phyloP scores from a whole-genome alignment of 2,113 vertebrate species.

The Catharus fuscescens region DNA sequence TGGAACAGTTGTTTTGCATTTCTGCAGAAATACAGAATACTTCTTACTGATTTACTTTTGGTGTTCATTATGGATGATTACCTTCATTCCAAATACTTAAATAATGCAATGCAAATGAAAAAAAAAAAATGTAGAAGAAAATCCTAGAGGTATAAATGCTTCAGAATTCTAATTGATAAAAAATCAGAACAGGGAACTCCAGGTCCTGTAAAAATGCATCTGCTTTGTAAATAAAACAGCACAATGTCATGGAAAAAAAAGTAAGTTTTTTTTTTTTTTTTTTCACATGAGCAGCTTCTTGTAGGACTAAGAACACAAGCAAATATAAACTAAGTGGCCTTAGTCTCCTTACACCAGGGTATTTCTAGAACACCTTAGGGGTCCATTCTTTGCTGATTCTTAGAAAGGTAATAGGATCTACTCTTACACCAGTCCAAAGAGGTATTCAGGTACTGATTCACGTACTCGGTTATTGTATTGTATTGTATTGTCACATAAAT shows the following conservation, averaged over 20 bases:
- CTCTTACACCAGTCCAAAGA: not conserved
- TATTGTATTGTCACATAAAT: not conserved
- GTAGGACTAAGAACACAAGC: not conserved
- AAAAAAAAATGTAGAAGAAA: not conserved
- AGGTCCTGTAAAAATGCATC: not conserved
- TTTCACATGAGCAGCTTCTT: not conserved
- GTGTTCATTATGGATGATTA: not conserved
- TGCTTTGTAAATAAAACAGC: not conserved
- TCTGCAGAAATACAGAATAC: conserved; percentile 76
- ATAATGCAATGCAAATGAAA: not conserved
- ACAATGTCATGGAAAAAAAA: not conserved
- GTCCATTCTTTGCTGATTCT: not conserved
- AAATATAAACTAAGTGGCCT: not conserved
- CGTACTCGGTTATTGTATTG: not conserved
- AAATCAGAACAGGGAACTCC: not conserved
- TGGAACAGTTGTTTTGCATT: conserved; percentile 69
- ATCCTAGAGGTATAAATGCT: not conserved
- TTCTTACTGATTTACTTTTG: not conserved
- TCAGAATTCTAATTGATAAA: not conserved
- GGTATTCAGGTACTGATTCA: not conserved
- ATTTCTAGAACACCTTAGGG: not conserved
- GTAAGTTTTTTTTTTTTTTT: not conserved
- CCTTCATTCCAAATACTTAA: not conserved
- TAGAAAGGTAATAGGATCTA: not conserved
- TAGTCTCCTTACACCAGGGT: not conserved